Percentiles rank a stretch among this genome's conserved stretches.
Evolutionary conservation across 2,113 vertebrate genomes (phyloP).

Genomic region (Chunga burmeisteri): DNA sequence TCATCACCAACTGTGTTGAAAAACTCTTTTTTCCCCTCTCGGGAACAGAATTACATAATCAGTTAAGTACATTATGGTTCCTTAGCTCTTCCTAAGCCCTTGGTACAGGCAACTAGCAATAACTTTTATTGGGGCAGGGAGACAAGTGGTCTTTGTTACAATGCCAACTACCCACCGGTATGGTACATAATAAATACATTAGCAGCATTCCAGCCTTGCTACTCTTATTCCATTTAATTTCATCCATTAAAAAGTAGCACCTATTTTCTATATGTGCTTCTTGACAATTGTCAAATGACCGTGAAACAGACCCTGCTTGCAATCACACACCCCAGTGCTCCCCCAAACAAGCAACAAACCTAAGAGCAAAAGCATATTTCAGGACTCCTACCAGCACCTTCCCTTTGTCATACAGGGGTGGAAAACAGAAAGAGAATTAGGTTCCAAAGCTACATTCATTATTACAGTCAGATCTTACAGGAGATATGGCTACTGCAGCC

Average conservation of each 20-base stretch:
- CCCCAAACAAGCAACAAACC: not conserved
- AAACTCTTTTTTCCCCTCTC: slow-evolving; percentile 1
- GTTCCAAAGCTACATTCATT: slow-evolving; percentile 12
- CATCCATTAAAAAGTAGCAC: not conserved
- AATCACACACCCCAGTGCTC: slow-evolving; percentile 25
- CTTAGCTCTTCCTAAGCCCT: not conserved
- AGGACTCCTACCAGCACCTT: not conserved
- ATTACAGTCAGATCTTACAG: not conserved
- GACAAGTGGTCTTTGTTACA: not conserved
- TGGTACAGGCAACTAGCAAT: not conserved
- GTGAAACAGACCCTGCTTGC: not conserved
- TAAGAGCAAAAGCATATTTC: not conserved
- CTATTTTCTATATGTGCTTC: not conserved
- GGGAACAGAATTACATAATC: slow-evolving; percentile 10
- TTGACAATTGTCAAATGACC: not conserved
- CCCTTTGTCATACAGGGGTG: not conserved
- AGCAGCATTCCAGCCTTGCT: not conserved
- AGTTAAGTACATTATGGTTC: not conserved
- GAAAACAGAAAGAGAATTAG: slow-evolving; percentile 4
- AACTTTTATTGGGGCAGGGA: not conserved
- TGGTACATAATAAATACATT: not conserved
- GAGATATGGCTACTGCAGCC: not conserved
- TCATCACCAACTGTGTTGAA: slow-evolving; percentile 37
- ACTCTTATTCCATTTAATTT: not conserved
- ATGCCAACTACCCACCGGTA: not conserved